Base-by-base conservation (phyloP, 2,113 vertebrate species). In the Dasyprocta punctata region DNA sequence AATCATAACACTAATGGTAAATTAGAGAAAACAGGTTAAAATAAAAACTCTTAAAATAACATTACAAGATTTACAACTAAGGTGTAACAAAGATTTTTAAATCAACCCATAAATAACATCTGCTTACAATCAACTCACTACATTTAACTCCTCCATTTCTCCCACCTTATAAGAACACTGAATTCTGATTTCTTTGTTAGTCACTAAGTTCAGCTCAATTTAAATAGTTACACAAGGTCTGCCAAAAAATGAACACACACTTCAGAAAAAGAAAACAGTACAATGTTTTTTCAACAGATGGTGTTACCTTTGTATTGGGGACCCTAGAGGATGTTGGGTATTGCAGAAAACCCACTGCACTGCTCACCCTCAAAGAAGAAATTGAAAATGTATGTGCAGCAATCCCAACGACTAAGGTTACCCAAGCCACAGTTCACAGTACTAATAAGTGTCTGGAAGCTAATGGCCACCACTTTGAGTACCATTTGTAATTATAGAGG, bases 1-100 rank as follows among this genome's bases (percentile, higher is more conserved):
- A 94, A 49, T 73, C 13, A 96, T 96, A 96, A 93, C 49, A 92
- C 19, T 58, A 93, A n/a, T 83, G 41, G 20, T 78, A 81, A 83
- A 44, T 85, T 63, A 84, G 36, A 47, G 60, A 61, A 97, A 94
- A 47, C 36, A 82, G 52, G n/a, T 85, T 88, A 41, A 94, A 92
- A 94, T 87, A 44, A 94, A 94, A 94, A 54, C 17, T 82, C 26
- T 30, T 14, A 17, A 80, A n/a, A 88, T 20, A 61, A 56, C 36
- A 94, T 75, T 24, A 86, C 54, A 82, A 89, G 52, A 69, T 80
- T 89, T 49, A 63, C 5, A 86, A 30, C 63, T 97, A 81, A 88
- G 20, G 8, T 71, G 87, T 92, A 90, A 88, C 24, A 58, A 84
- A 44, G 33, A 44, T 20, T 93, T 96, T 89, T 11, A 54, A 93